Conservation (phyloP, 2,797 vertebrate species). For the Enteromius unitaeniatus region DNA sequence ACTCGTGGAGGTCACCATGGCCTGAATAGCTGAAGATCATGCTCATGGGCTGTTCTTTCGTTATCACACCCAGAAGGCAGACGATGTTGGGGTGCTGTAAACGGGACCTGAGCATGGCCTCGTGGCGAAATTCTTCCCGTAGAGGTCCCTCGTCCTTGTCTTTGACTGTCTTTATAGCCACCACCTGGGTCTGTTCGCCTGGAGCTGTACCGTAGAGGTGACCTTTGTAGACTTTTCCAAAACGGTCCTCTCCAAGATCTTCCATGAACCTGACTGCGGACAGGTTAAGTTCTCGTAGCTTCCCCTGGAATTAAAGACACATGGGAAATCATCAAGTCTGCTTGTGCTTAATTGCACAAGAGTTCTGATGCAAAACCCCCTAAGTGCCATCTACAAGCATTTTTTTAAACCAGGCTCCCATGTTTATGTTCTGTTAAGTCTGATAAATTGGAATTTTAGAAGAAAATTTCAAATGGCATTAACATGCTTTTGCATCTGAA, state of each 20-base stretch:
- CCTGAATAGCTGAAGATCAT: constrained; percentile 93
- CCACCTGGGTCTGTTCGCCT: constrained; percentile 89
- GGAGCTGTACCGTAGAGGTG: constrained; percentile 89
- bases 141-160: constrained; percentile 90
- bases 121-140: constrained; percentile 92
- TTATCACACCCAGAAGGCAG: constrained; percentile 89
- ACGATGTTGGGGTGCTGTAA: constrained; percentile 93
- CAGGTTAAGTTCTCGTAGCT: constrained; percentile 91
- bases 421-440: no score
- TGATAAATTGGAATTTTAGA: no score
- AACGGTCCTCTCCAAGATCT: constrained; percentile 94
- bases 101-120: constrained; percentile 86
- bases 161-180: constrained; percentile 94
- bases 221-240: constrained; percentile 97
- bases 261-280: constrained; percentile 94
- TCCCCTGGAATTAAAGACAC: constrained; percentile 76
- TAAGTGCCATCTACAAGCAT: no score
- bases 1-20: constrained; percentile 93
- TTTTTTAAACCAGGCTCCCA: no score
- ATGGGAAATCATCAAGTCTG: not conserved
- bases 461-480: no score
- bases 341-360: not conserved
- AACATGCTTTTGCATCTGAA: no score
- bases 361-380: no score
- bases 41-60: constrained; percentile 93